Conservation (phyloP, 2,113 vertebrate species). For the Chunga burmeisteri region DNA sequence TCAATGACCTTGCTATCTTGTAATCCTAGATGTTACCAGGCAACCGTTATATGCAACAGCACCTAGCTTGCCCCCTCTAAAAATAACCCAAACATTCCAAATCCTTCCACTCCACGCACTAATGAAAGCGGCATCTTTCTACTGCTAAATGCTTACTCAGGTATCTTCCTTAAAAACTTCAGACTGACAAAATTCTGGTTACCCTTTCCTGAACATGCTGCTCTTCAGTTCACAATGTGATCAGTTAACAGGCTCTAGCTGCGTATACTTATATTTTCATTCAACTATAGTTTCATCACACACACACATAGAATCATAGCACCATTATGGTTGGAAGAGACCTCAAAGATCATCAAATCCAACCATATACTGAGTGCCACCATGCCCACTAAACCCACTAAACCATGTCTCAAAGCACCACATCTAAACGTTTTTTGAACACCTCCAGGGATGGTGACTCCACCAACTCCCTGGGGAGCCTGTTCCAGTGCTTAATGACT, state of each 20-base stretch:
- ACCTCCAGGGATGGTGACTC: too few species aligned
- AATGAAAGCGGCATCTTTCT: background rate
- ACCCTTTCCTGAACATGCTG: background rate
- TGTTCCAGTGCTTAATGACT: too few species aligned
- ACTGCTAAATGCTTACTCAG: background rate
- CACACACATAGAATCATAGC: too few species aligned
- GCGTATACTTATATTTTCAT: background rate
- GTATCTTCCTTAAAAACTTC: background rate
- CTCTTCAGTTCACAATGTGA: background rate
- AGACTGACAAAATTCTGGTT: background rate
- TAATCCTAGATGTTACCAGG: conserved; percentile 18
- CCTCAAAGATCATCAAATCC: too few species aligned
- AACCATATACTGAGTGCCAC: too few species aligned
- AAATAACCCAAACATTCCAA: conserved; percentile 7
- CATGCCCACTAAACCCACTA: too few species aligned
- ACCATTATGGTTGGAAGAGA: too few species aligned
- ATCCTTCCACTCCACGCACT: background rate
- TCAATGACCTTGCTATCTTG: background rate
- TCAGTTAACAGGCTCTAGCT: background rate
- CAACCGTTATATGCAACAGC: conserved; percentile 21
- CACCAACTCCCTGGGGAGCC: too few species aligned
- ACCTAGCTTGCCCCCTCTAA: background rate
- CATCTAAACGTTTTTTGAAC: too few species aligned
- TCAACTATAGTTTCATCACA: background rate
- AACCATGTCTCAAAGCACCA: too few species aligned